Conservation (phyloP, 2,113 vertebrate genomes). For the Oceanodroma tethys region DNA sequence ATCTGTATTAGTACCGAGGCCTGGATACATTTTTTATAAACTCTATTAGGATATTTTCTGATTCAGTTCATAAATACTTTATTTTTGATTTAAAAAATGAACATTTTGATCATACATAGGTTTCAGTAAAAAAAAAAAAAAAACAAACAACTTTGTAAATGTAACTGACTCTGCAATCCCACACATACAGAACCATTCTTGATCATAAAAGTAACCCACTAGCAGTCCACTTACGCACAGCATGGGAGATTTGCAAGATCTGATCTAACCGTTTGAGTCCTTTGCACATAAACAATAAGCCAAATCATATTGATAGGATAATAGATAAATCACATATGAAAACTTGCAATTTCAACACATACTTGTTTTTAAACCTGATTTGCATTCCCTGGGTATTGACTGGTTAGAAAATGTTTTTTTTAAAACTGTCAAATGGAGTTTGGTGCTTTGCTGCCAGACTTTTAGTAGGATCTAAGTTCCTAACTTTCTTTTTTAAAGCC, state of each 20-base stretch:
- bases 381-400: background rate
- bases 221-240: background rate
- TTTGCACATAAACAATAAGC: background rate
- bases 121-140: background rate
- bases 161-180: background rate
- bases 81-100: background rate
- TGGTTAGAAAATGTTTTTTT: background rate
- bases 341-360: background rate
- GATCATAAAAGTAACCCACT: background rate
- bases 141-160: background rate
- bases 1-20: background rate
- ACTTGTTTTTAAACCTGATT: background rate
- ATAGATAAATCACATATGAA: background rate
- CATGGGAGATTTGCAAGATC: background rate
- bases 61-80: background rate
- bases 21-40: background rate
- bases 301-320: background rate
- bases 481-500: background rate
- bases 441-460: background rate
- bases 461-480: background rate
- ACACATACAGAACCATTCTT: background rate
- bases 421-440: background rate
- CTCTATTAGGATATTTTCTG: background rate
- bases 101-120: rapidly evolving
- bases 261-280: background rate